Conservation (phyloP, 37 sponge, comb jelly and placozoan species). For the Chondrilla cf. caribensis region DNA sequence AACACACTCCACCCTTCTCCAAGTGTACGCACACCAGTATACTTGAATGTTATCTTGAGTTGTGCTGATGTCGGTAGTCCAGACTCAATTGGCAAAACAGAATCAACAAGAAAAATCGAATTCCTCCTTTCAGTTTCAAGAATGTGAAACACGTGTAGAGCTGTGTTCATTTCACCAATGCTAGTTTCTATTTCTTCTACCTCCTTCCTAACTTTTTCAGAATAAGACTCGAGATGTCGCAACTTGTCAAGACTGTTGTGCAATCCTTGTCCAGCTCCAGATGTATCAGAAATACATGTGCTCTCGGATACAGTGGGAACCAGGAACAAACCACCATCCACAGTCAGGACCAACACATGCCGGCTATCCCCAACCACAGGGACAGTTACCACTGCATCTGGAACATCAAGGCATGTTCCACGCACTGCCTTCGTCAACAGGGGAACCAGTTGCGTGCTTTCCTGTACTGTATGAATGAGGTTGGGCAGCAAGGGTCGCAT, state of each 20-base stretch:
- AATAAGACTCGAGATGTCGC: neutral
- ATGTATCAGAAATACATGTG: too few relatives aligned
- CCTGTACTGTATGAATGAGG: too few relatives aligned
- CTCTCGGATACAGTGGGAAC: too few relatives aligned
- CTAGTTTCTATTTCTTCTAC: neutral
- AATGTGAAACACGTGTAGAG: neutral
- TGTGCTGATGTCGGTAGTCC: neutral
- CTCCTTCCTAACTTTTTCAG: neutral
- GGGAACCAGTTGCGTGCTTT: too few relatives aligned
- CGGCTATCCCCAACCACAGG: too few relatives aligned
- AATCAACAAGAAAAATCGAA: neutral
- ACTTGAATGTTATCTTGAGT: neutral
- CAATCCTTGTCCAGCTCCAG: too few relatives aligned
- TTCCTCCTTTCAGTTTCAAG: neutral
- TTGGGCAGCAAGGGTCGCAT: too few relatives aligned
- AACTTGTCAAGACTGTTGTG: neutral
- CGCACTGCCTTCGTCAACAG: too few relatives aligned
- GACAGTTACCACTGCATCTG: too few relatives aligned
- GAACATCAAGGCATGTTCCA: too few relatives aligned
- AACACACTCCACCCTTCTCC: conserved; percentile 23
- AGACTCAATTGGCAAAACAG: neutral
- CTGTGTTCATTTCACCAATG: neutral
- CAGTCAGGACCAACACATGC: too few relatives aligned
- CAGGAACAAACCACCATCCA: too few relatives aligned
- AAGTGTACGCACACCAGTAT: neutral